phyloP scores from a whole-genome alignment of 2,888 invertebrate species.

The Cremastobaeus sp. region DNA sequence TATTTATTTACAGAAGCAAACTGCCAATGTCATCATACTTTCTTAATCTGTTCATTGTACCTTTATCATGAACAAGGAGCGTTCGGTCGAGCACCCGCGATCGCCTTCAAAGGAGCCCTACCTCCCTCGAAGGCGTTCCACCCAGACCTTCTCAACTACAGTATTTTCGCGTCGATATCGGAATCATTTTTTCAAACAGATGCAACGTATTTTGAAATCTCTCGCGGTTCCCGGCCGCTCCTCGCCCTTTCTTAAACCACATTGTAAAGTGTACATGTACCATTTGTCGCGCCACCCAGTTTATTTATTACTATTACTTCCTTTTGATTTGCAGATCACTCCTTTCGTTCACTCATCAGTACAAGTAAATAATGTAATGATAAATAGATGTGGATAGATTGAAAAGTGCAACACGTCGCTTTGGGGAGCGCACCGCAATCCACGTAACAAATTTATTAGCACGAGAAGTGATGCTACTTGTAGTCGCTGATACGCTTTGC shows the following conservation, averaged over 20 bases:
- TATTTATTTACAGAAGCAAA: slow-evolving; percentile 75
- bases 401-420: slow-evolving; percentile 39
- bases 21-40: slow-evolving; percentile 71
- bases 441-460: slow-evolving; percentile 26
- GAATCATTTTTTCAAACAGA: no score
- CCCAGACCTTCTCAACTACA: slow-evolving; percentile 1
- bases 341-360: slow-evolving; percentile 67
- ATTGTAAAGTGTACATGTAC: slow-evolving; percentile 60
- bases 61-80: slow-evolving; percentile 33
- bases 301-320: slow-evolving; percentile 63
- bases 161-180: slow-evolving; percentile 28
- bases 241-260: slow-evolving; percentile 40
- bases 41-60: slow-evolving; percentile 60
- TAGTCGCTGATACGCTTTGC: slow-evolving; percentile 30
- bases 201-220: no score
- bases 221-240: background rate
- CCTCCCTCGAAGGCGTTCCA: background rate
- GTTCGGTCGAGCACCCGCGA: slow-evolving; percentile 8
- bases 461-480: slow-evolving; percentile 13
- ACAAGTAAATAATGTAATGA: slow-evolving; percentile 68
- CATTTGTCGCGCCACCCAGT: slow-evolving; percentile 65
- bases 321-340: slow-evolving; percentile 48
- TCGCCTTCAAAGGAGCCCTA: slow-evolving; percentile 20
- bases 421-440: slow-evolving; percentile 13
- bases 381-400: slow-evolving; percentile 59